Evolutionary conservation across 2,888 invertebrate genomes (phyloP).

Genomic region (Idaea straminata): DNA sequence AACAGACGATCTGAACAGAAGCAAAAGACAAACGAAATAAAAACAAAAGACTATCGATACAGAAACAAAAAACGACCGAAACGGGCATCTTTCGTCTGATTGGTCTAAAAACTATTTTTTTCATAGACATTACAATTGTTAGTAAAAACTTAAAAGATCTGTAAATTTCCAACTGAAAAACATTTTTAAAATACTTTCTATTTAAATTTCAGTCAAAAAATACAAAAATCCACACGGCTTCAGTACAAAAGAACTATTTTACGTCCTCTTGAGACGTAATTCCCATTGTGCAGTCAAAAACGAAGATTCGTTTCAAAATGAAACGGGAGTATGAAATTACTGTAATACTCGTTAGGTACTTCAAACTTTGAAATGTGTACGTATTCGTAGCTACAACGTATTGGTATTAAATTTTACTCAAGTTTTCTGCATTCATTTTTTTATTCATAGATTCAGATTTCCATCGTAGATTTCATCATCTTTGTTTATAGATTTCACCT

Average conservation of each 20-base stretch:
- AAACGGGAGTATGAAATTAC: slow-evolving; percentile 39
- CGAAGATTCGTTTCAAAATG: slow-evolving; percentile 39
- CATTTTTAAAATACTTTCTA: not conserved
- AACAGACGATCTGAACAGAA: too few relatives aligned
- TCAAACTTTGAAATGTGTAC: slow-evolving; percentile 11
- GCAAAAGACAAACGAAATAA: too few relatives aligned
- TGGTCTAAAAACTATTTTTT: too few relatives aligned
- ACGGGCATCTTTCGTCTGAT: too few relatives aligned
- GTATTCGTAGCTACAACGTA: not conserved
- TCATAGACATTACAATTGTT: too few relatives aligned
- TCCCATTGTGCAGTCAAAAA: slow-evolving; percentile 39
- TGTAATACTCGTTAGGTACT: slow-evolving; percentile 28
- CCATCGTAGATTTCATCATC: too few relatives aligned
- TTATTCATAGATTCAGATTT: too few relatives aligned
- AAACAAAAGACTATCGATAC: too few relatives aligned
- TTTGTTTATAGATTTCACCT: too few relatives aligned
- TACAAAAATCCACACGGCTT: not conserved
- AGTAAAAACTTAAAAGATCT: not conserved
- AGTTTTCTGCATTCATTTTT: too few relatives aligned
- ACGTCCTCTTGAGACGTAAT: slow-evolving; percentile 41
- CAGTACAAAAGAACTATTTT: slow-evolving; percentile 27
- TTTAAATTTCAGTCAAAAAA: not conserved
- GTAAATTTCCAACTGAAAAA: not conserved
- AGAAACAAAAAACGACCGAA: too few relatives aligned
- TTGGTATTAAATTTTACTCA: too few relatives aligned